Conservation (phyloP, 2,797 vertebrate genomes). For the Rhinella marina region DNA sequence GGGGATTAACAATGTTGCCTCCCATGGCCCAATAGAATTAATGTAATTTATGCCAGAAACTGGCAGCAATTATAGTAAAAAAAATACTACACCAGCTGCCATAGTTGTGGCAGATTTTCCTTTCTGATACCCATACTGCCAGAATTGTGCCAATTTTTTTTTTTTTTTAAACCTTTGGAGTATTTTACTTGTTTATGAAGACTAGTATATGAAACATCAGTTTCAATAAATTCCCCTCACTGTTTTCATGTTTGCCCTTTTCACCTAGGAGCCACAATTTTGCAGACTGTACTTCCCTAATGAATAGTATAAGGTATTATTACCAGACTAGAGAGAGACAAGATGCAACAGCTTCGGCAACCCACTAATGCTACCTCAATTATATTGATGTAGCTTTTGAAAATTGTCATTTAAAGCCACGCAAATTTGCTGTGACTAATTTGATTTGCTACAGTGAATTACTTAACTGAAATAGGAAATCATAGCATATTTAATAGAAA, state of each 20-base stretch:
- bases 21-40: no score
- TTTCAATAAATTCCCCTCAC: no score
- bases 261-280: not conserved
- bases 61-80: no score
- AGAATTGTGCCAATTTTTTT: no score
- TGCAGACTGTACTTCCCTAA: not conserved
- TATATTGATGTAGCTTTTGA: constrained; percentile 42
- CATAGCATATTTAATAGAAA: constrained; percentile 8
- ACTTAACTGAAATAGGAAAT: constrained; percentile 40
- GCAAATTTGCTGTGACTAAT: constrained; percentile 47
- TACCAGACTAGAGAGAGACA: not conserved
- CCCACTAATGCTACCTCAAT: constrained; percentile 23
- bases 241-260: not conserved
- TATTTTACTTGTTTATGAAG: no score
- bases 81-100: no score
- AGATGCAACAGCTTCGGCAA: not conserved
- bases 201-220: no score
- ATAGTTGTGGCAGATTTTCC: no score
- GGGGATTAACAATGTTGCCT: no score
- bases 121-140: no score
- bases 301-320: not conserved
- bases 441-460: constrained; percentile 49
- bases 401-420: constrained; percentile 45
- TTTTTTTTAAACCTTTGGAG: no score
- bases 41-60: no score